Conservation (phyloP, 2,113 vertebrate genomes). For the Progne subis region DNA sequence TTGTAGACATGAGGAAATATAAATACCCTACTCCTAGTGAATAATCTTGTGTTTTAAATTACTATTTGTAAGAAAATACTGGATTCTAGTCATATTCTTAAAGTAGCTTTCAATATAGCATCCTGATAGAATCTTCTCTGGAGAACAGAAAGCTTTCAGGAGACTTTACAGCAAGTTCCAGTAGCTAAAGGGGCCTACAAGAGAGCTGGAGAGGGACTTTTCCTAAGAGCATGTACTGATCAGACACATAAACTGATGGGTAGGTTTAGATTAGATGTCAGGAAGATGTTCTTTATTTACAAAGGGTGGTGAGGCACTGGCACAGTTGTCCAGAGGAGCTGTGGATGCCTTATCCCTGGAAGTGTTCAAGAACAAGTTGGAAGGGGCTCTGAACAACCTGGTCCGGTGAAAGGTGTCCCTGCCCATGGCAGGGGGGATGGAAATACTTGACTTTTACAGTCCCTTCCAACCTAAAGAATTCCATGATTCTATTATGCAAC, state of each 20-base stretch:
- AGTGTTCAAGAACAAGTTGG: not conserved
- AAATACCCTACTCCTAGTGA: not conserved
- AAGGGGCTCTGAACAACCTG: not conserved
- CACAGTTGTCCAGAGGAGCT: not conserved
- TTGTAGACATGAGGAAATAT: not conserved
- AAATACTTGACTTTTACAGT: not conserved
- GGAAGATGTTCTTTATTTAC: not conserved
- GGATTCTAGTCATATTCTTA: not conserved
- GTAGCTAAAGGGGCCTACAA: not conserved
- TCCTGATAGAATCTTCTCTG: not conserved
- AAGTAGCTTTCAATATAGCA: not conserved
- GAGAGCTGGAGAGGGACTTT: not conserved
- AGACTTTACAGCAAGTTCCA: not conserved
- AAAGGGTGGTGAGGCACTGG: too few species aligned
- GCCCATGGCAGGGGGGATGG: not conserved
- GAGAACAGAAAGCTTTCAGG: not conserved
- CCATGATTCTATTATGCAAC: not conserved
- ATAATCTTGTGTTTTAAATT: not conserved
- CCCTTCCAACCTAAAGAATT: not conserved
- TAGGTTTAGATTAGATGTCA: not conserved
- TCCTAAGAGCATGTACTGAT: not conserved
- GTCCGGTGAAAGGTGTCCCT: not conserved
- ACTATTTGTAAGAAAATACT: not conserved
- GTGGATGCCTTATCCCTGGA: too few species aligned
- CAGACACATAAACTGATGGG: not conserved